phyloP scores from a whole-genome alignment of 2,113 vertebrate genomes.

The Amazona vittata region DNA sequence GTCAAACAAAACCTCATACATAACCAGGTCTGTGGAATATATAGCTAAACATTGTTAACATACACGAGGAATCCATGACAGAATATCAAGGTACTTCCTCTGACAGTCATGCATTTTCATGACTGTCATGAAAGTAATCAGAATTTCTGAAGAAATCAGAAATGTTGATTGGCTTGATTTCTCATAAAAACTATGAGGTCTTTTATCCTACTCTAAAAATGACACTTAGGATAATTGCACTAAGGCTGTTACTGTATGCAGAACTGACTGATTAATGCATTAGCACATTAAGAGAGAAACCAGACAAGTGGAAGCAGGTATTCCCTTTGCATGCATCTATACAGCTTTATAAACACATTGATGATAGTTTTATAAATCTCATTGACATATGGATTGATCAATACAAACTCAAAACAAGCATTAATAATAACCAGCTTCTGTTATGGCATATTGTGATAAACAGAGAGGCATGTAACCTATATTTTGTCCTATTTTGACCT shows the following conservation, averaged over 20 bases:
- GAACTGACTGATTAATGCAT: not conserved
- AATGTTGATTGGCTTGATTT: not conserved
- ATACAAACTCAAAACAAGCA: not conserved
- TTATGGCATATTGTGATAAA: not conserved
- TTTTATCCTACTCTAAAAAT: not conserved
- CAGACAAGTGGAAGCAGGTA: not conserved
- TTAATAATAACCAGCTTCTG: not conserved
- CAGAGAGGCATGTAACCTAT: not conserved
- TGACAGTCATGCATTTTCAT: not conserved
- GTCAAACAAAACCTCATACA: not conserved
- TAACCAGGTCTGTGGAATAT: not conserved
- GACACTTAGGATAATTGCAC: not conserved
- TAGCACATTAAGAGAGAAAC: not conserved
- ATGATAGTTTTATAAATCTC: not conserved
- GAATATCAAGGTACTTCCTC: not conserved
- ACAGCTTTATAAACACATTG: not conserved
- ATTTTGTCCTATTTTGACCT: not conserved
- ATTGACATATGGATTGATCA: not conserved
- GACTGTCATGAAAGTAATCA: not conserved
- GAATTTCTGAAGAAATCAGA: not conserved
- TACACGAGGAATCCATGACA: not conserved
- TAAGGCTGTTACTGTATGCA: not conserved
- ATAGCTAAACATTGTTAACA: not conserved
- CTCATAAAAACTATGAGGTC: not conserved
- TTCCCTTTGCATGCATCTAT: slow-evolving; percentile 17